Base-by-base conservation (phyloP, 2,888 invertebrate genomes). In the Cheilosia urbana region DNA sequence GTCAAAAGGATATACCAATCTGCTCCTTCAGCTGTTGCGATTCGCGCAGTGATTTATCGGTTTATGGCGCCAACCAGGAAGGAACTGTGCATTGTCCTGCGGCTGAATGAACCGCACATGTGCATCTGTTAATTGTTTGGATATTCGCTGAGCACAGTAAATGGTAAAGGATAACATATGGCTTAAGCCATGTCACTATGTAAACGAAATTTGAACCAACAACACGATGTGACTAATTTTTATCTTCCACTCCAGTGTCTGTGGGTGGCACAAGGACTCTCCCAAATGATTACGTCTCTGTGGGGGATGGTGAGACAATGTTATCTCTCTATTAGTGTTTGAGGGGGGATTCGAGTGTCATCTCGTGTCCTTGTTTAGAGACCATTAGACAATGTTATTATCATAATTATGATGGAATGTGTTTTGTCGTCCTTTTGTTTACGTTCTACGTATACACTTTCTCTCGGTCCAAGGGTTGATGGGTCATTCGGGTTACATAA, bases 31-130 rank as follows among this genome's bases (percentile, higher is more conserved):
- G 37, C 51, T 62, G 60, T 62, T 72, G 40, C 49, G 62, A 62
- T 30, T 60, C 51, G 17, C 37, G 15, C n/a, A 60, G 72, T 81
- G 85, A 85, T 85, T 85, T 76, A 85, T 85, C 72, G 57, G 45
- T 57, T 81, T 81, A 85, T 85, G 81, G 85, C 85, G 85, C 85
- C 85, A 85, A 81, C 66, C 57, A 68, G 62, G 76, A 76, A n/a
- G 19, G 19, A 42, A 24, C 60, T 6, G 60, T 80, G 80, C 80
- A 83, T 78, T 79, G 62, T 73, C 75, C 63, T 75, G 45, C 37
- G 45, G 30, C 30, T n/a, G 51, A 57, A 51, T 68, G 60, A 55
- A 65, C 62, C 58, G 42, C 62, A 66, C 40, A 30, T 47, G 45
- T 82, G 80, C 80, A 71, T 71, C 65, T 69, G 83, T 69, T 84